Base-by-base conservation (phyloP, 92 coral and sea anemone species). In the Heteractis magnifica region DNA sequence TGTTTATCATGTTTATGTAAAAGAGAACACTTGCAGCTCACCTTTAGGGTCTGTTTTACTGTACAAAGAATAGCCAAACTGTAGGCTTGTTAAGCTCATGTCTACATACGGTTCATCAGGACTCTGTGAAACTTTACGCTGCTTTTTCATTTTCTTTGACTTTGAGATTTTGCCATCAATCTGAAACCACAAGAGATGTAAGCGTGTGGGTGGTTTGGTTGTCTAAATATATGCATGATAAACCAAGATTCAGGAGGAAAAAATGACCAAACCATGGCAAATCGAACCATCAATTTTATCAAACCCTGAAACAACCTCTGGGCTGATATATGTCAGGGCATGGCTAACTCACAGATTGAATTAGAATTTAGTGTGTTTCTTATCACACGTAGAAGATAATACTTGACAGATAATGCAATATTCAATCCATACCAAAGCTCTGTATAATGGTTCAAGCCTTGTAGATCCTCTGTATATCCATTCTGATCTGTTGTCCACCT, bases 381-480 rank as follows among this genome's bases (percentile, higher is more conserved):
- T 55, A 34, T 34, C 44, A 34, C 44, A 34, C 1, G 44, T 34
- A 34, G 44, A 34, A 34, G 3, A 34, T 2, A 34, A 34, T 34
- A 34, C 44, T 34, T 1, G 44, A 34, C 44, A 34, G 44, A 34
- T 34, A 2, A 34, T 34, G 44, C 44, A 34, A 34, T 26, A 26
- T 34, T 2, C 44, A 34, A 34, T 34, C 44, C 89, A 81, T 87
- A 94, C 99, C 99, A 96, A 83, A 34, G 98, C 99, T 68, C 88
- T 88, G 82, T 90, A 94, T 15, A 97, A 81, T 4, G 99, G 98
- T 79, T 94, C 99, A 53, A 97, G 85, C 44, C 99, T 87, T 0
- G 99, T 97, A 52, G 99, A 94, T 4, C 99, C 99, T 68, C 99
- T 85, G 90, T 97, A 97, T 70, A 97, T 93, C 99, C 99, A 97